Base-by-base conservation (phyloP, 2,113 vertebrate species). In the Melanostigma gelatinosum region DNA sequence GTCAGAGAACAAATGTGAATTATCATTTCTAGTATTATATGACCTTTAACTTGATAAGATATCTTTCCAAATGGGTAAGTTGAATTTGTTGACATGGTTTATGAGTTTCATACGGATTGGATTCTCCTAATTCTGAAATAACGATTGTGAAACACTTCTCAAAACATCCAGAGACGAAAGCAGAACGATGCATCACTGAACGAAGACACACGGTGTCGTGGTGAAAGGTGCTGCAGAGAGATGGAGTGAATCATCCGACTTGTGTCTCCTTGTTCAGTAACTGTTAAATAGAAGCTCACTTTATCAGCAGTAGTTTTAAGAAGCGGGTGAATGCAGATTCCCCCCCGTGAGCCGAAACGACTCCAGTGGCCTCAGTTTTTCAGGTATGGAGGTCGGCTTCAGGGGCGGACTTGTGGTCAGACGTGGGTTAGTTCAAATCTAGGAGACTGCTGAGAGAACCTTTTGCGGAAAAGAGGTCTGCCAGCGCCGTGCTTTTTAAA, bases 391-490 rank as follows among this genome's bases (percentile, higher is more conserved):
- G 63, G 44, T 55, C 38, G 48, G 61, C 71, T 40, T 55, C 64
- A 48, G 52, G 55, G 20, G 5, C 36, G 20, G 5, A 50, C 18
- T 18, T 71, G 42, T 75, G 72, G 44, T 65, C 63, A 77, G 38
- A 42, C 0, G 3, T 36, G 0, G 1, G n/a, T 58, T 4, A 62
- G 57, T 54, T 63, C 38, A 57, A 16, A 55, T 32, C 44, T n/a
- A 0, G 54, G 16, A 58, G 42, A 54, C 34, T 46, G 38, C 42
- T 64, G 34, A 38, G 20, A 58, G 68, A 67, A 15, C 2, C 8
- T 65, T 15, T 55, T 54, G 68, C 13, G 29, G 3, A 54, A 12
- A 4, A 24, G 4, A n/a, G 71, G 52, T 58, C 52, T 46, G 0
- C 46, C 13, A n/a, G 9, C 3, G 7, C 18, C 27, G 3, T 54